Percentiles rank a stretch among this genome's conserved stretches.
These are phyloP conservation scores for Actinia equina DNA, from an alignment of 64 coral and sea anemone genomes.

Conservation along the genomic window DNA sequence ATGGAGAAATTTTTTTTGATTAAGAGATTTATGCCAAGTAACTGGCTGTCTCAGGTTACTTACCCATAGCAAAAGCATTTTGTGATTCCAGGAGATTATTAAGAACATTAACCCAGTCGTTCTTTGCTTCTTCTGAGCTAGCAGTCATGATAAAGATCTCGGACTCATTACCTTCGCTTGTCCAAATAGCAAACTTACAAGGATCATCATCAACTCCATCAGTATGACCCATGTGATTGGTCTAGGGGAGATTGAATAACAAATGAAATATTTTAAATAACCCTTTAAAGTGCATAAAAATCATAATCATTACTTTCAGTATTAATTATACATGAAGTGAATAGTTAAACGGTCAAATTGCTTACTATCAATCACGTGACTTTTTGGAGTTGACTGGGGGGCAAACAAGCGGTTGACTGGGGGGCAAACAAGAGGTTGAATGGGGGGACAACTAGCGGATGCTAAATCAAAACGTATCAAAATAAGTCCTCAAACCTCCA, in stretches of 20 bases:
- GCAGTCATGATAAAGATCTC: constrained; percentile 82
- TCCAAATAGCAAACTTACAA: constrained; percentile 91
- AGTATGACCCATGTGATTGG: constrained; percentile 83
- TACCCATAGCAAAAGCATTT: constrained; percentile 93
- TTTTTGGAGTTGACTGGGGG: too few relatives aligned
- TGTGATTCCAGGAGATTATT: constrained; percentile 85
- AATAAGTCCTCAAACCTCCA: too few relatives aligned
- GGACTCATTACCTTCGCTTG: constrained; percentile 64
- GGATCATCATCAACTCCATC: constrained; percentile 87
- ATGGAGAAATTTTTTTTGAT: too few relatives aligned
- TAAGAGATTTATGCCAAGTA: neutral
- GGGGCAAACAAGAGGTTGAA: too few relatives aligned
- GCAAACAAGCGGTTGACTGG: too few relatives aligned
- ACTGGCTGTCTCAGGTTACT: neutral
- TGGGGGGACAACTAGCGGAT: too few relatives aligned
- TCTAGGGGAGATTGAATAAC: constrained; percentile 28
- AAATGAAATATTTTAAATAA: neutral
- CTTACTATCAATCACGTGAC: too few relatives aligned
- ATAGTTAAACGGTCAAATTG: too few relatives aligned
- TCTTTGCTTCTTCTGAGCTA: constrained; percentile 73
- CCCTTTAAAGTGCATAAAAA: too few relatives aligned
- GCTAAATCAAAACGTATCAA: too few relatives aligned
- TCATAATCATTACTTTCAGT: too few relatives aligned
- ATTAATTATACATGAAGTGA: too few relatives aligned
- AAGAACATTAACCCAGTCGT: constrained; percentile 75